Conservation (phyloP, 2,113 vertebrate genomes). For the Xenus cinereus region DNA sequence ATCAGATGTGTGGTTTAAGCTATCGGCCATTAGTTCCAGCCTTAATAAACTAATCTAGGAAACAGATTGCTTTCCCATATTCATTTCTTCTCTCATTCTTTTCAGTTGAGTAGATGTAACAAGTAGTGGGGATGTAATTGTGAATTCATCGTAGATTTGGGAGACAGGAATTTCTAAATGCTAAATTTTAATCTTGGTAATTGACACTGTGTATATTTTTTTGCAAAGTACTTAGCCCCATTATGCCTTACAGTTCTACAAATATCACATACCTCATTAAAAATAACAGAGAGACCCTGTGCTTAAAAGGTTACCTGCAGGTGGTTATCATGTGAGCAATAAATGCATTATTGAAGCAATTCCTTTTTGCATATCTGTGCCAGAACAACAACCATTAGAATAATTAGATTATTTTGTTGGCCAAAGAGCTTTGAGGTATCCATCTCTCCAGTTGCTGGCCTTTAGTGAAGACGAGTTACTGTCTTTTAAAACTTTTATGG, state of each 20-base stretch:
- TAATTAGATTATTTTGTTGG: background rate
- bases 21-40: background rate
- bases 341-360: background rate
- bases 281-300: background rate
- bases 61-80: background rate
- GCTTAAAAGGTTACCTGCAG: background rate
- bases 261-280: background rate
- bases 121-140: background rate
- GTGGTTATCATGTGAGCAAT: background rate
- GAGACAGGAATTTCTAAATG: background rate
- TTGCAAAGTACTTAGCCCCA: background rate
- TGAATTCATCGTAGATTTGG: background rate
- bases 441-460: background rate
- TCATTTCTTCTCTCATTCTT: background rate
- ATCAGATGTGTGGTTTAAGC: background rate
- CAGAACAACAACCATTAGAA: background rate
- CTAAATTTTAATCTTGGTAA: background rate
- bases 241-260: background rate
- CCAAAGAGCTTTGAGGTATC: background rate
- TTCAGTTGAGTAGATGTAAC: background rate
- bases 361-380: background rate
- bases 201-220: background rate
- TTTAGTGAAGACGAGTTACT: background rate
- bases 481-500: constrained; percentile 48
- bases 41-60: constrained; percentile 22